Percentiles rank a stretch among this genome's conserved stretches.
phyloP scores from a whole-genome alignment of 2,888 invertebrate species.

The Eupithecia subfuscata region DNA sequence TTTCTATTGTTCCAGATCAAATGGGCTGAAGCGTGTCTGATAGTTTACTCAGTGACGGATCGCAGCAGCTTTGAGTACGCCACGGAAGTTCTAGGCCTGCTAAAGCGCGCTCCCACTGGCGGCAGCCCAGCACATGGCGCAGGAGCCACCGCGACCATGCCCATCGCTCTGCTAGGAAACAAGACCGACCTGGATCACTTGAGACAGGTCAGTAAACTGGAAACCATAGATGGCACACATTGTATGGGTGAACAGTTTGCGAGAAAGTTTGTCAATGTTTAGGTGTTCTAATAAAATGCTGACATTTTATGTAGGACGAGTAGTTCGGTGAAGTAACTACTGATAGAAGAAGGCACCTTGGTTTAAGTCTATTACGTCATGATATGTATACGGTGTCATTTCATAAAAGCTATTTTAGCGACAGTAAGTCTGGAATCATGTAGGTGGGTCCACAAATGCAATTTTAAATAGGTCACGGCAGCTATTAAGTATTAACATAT shows the following conservation, averaged over 20 bases:
- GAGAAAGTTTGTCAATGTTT: not conserved
- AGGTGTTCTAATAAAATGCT: not conserved
- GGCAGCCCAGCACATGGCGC: constrained; percentile 85
- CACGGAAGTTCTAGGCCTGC: constrained; percentile 84
- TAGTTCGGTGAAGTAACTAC: not conserved
- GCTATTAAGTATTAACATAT: constrained; percentile 29
- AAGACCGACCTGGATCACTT: constrained; percentile 92
- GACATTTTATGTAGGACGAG: not conserved
- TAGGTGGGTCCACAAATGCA: constrained; percentile 27
- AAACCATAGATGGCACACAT: not conserved
- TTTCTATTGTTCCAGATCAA: constrained; percentile 82
- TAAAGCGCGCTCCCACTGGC: constrained; percentile 83
- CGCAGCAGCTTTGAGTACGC: constrained; percentile 88
- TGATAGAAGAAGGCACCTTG: not conserved
- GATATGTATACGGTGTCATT: not conserved
- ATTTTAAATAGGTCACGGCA: constrained; percentile 39
- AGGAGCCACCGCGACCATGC: constrained; percentile 76
- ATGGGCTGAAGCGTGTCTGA: constrained; percentile 91
- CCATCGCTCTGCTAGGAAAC: constrained; percentile 89
- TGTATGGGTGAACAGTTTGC: not conserved
- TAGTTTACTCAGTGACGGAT: constrained; percentile 91
- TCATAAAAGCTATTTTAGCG: not conserved
- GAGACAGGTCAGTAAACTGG: constrained; percentile 86
- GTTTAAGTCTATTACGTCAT: not conserved
- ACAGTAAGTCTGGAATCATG: constrained; percentile 23